Evolutionary conservation across 64 coral and sea anemone genomes (phyloP), one percentile per base, ranked within the genome.

Genomic region (Montipora efflorescens): DNA sequence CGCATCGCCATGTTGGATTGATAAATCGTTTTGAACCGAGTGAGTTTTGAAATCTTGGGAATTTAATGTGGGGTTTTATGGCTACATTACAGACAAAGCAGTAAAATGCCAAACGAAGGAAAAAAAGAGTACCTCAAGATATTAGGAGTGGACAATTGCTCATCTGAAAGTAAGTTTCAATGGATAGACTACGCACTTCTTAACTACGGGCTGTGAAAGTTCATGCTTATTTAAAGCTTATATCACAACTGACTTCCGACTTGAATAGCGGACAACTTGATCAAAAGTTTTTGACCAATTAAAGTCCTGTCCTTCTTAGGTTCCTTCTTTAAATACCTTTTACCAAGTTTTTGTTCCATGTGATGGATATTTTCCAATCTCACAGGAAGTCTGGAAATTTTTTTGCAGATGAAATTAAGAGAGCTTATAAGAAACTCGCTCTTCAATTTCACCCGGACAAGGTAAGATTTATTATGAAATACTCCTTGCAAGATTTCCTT

Each of bases 31-130:
- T 36, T 51, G 75, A 87, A 66, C 45, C 48, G 82, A 90, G 91
- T 90, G 79, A 92, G 92, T 81, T 94, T 82, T 83, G 81, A 90
- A 48, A 69, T 92, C 83, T 7, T 87, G 66, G 59, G 48, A 80
- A 91, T 85, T 74, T 76, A 75, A 84, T 95, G 57, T 66, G 55
- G 93, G 87, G 94, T 97, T 95, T 86, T 90, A 75, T 64, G 78
- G 23, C 74, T 96, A 93, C 78, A 95, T 95, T 89, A 95, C 76
- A 82, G 77, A 86, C 78, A 94, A 75, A 79, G 59, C 81, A 16
- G 81, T 82, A 97, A 95, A 97, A 97, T 97, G 96, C 96, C 96
- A 68, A 97, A 95, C 81, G 96, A 97, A 90, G 96, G 94, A 73
- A 94, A 91, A 88, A 97, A 97, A 48, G 96, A 97, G 74, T 90